A percentile compares a stretch with the other conserved stretches of the same genome.
Evolutionary conservation across 2,797 vertebrate species (phyloP).

Genomic region (Geranospiza caerulescens): DNA sequence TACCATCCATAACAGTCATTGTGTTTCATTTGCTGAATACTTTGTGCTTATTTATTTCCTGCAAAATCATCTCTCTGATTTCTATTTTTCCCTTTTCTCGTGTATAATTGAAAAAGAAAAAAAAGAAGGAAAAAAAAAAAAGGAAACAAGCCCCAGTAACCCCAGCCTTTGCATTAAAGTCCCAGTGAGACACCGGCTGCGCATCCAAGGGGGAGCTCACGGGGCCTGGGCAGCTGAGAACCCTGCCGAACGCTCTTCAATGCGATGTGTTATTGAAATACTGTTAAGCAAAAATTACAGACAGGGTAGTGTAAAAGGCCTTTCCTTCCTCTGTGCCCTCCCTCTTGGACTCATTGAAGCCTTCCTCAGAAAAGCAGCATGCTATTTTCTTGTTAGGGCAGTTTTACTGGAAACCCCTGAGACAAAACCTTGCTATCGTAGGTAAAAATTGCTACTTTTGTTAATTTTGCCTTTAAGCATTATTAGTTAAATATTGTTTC

Average conservation of each 20-base stretch:
- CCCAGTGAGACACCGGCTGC: rapidly evolving
- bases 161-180: too few species aligned
- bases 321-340: neutral
- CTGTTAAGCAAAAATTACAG: neutral
- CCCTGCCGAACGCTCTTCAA: rapidly evolving
- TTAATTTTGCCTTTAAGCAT: conserved; percentile 46
- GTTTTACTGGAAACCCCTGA: neutral
- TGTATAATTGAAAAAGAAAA: neutral
- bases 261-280: neutral
- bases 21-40: neutral
- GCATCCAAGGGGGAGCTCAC: rapidly evolving
- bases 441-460: neutral
- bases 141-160: neutral
- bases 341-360: neutral
- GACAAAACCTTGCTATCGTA: neutral
- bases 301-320: neutral
- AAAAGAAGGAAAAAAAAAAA: rapidly evolving
- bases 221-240: neutral
- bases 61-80: neutral
- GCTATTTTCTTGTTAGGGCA: neutral
- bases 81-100: neutral
- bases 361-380: neutral
- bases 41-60: neutral
- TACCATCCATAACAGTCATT: rapidly evolving
- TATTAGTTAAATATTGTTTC: conserved; percentile 78